A percentile compares a stretch with the other conserved stretches of the same genome.
phyloP scores from a whole-genome alignment of 2,888 invertebrate species.

The Chromoteleia sp. region DNA sequence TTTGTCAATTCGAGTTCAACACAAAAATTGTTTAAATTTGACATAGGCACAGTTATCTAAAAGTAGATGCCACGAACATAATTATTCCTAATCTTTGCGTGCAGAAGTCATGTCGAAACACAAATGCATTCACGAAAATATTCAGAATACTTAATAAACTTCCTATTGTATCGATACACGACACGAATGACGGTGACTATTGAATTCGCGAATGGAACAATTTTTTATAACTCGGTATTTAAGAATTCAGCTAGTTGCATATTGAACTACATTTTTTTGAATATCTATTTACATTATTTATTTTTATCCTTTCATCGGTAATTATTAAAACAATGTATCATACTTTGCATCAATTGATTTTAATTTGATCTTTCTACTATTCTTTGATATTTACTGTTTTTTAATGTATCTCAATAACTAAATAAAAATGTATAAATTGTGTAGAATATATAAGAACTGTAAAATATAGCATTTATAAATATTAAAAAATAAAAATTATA shows the following conservation, averaged over 20 bases:
- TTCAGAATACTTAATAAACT: conserved; percentile 28
- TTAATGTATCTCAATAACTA: no score
- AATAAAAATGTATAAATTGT: no score
- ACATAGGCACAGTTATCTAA: background rate
- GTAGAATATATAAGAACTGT: no score
- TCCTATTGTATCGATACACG: conserved; percentile 20
- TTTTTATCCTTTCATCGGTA: no score
- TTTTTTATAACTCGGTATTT: conserved; percentile 10
- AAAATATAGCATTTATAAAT: no score
- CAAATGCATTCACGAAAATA: conserved; percentile 17
- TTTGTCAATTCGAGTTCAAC: conserved; percentile 10
- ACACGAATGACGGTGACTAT: conserved; percentile 9
- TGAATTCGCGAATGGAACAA: conserved; percentile 7
- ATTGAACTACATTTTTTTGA: conserved; percentile 21
- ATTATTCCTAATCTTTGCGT: conserved; percentile 40
- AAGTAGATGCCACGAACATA: conserved; percentile 10
- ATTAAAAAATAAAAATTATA: no score
- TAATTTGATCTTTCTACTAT: no score
- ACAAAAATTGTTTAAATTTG: background rate
- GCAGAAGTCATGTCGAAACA: conserved; percentile 9
- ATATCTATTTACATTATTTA: background rate
- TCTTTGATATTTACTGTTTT: no score
- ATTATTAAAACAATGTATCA: no score
- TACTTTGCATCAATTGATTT: no score
- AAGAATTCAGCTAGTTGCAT: conserved; percentile 19